These are phyloP conservation scores for Molorchus minor DNA, from an alignment of 2,888 invertebrate species.

Conservation along the genomic window DNA sequence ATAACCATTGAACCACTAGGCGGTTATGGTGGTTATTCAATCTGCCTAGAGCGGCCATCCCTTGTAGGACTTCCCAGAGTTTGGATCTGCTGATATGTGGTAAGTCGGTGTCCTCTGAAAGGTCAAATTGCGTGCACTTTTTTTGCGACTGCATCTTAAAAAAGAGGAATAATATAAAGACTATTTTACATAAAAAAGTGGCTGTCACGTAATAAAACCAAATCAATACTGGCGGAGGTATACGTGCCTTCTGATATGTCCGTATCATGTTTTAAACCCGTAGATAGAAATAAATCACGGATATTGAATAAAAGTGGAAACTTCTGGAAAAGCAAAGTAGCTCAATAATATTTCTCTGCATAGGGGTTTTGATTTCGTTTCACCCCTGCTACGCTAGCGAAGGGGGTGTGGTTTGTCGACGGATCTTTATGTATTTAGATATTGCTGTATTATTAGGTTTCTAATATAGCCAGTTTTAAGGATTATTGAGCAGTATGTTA, in stretches of 20 bases:
- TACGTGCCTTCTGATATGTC: constrained; percentile 2
- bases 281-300: constrained; percentile 9
- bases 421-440: constrained; percentile 2
- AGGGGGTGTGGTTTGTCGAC: constrained; percentile 2
- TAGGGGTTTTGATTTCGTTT: neutral
- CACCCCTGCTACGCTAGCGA: neutral
- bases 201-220: too few species aligned
- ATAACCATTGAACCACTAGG: too few species aligned
- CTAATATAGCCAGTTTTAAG: neutral
- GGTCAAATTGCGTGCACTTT: too few species aligned
- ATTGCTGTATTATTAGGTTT: neutral
- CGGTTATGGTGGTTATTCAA: too few species aligned
- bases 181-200: too few species aligned
- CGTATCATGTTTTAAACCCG: constrained; percentile 1
- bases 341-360: neutral
- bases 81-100: too few species aligned
- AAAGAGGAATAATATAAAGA: too few species aligned
- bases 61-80: too few species aligned
- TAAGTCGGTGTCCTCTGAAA: too few species aligned
- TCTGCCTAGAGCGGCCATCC: too few species aligned
- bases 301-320: constrained; percentile 6
- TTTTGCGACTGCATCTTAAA: too few species aligned
- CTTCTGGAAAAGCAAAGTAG: constrained; percentile 5
- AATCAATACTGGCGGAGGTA: neutral
- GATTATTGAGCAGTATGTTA: neutral